phyloP scores from a whole-genome alignment of 2,113 vertebrate genomes.

The Channa maculata region DNA sequence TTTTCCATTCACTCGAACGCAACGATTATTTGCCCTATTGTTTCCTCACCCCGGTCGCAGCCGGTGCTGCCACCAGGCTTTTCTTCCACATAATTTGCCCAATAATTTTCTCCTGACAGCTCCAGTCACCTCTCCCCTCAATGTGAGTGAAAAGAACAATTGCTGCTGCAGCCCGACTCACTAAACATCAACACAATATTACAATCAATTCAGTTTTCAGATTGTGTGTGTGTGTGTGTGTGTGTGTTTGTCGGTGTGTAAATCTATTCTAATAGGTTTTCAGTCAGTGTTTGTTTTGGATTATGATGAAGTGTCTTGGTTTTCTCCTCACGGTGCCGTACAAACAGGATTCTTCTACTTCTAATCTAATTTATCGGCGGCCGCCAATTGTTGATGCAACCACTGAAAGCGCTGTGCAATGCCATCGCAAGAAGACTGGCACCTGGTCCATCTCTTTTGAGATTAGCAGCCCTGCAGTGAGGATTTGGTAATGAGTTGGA shows the following conservation, averaged over 20 bases:
- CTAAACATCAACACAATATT: conserved; percentile 20
- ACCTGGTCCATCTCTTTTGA: conserved; percentile 63
- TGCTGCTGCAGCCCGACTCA: conserved; percentile 7
- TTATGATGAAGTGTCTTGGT: conserved; percentile 23
- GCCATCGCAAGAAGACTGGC: conserved; percentile 70
- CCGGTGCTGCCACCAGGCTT: conserved; percentile 27
- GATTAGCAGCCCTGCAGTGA: conserved; percentile 68
- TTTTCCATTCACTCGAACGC: conserved; percentile 4
- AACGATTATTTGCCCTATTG: conserved; percentile 31
- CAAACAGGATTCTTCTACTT: conserved; percentile 31
- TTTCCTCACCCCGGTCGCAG: conserved; percentile 32
- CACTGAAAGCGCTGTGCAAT: conserved; percentile 64
- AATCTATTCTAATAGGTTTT: conserved; percentile 11
- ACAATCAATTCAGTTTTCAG: conserved; percentile 8
- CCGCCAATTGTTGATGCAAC: conserved; percentile 65
- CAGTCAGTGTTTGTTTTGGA: neutral
- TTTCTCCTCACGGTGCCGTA: neutral
- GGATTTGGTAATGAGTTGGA: conserved; percentile 75
- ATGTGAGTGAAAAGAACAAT: conserved; percentile 34
- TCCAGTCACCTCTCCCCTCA: conserved; percentile 35
- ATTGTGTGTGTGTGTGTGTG: neutral
- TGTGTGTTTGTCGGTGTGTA: neutral
- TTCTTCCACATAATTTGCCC: conserved; percentile 28
- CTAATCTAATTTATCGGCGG: conserved; percentile 58
- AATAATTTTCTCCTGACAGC: conserved; percentile 47